Conservation (phyloP, 2,888 invertebrate genomes). For the Nipponacmea schrenckii region DNA sequence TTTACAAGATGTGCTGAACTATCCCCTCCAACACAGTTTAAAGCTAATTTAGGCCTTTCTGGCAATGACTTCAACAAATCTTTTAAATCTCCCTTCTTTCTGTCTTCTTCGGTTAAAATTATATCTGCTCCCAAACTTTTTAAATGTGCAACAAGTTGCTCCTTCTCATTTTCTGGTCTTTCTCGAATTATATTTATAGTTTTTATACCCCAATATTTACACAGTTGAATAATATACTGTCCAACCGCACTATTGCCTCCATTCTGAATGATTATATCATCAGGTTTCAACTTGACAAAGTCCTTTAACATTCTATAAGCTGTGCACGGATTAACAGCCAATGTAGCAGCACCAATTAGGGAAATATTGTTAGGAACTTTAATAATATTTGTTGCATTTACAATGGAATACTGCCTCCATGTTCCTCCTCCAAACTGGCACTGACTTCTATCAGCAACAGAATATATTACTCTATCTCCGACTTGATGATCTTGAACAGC, state of each 20-base stretch:
- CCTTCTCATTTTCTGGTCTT: slow-evolving; percentile 76
- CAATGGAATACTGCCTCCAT: slow-evolving; percentile 82
- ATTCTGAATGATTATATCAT: slow-evolving; percentile 94
- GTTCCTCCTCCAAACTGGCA: slow-evolving; percentile 74
- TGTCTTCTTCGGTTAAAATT: slow-evolving; percentile 86
- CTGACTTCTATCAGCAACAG: slow-evolving; percentile 72
- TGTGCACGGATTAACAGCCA: slow-evolving; percentile 94
- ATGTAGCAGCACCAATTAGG: slow-evolving; percentile 82
- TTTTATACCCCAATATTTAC: slow-evolving; percentile 71
- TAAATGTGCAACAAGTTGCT: slow-evolving; percentile 68
- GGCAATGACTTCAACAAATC: slow-evolving; percentile 53
- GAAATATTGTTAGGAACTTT: slow-evolving; percentile 64
- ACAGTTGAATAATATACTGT: slow-evolving; percentile 91
- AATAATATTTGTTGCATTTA: slow-evolving; percentile 72
- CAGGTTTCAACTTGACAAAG: slow-evolving; percentile 77
- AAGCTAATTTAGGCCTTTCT: slow-evolving; percentile 84
- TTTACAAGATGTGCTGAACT: slow-evolving; percentile 82
- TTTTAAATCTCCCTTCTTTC: slow-evolving; percentile 60
- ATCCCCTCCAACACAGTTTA: slow-evolving; percentile 95
- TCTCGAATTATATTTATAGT: slow-evolving; percentile 88
- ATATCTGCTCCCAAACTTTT: slow-evolving; percentile 82
- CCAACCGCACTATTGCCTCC: slow-evolving; percentile 96
- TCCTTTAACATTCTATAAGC: slow-evolving; percentile 96
- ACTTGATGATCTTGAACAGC: slow-evolving; percentile 71
- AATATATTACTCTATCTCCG: slow-evolving; percentile 88